Conservation (phyloP, 2,797 vertebrate species). For the Phoebastria nigripes region DNA sequence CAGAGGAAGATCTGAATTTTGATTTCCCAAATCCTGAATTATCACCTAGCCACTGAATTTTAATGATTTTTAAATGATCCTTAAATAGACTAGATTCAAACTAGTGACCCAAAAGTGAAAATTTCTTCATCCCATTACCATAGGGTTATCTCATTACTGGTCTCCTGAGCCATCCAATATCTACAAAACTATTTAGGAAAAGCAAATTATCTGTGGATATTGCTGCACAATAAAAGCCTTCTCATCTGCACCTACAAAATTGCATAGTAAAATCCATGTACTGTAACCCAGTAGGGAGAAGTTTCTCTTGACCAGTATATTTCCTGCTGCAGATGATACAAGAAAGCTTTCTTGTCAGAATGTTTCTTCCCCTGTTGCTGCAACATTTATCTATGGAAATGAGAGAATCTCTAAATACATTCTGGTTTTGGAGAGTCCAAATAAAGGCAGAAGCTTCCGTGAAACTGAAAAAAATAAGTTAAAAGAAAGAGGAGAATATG, state of each 20-base stretch:
- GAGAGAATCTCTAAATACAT: background rate
- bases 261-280: conserved; percentile 9
- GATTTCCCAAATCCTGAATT: background rate
- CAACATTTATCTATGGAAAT: background rate
- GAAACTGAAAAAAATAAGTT: background rate
- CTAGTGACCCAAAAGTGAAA: background rate
- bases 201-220: background rate
- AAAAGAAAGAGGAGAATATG: background rate
- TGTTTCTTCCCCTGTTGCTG: background rate
- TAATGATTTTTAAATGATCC: background rate
- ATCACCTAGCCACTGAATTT: background rate
- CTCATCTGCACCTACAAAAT: background rate
- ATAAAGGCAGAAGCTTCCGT: background rate
- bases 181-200: background rate
- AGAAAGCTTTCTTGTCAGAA: background rate
- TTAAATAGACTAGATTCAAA: background rate
- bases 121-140: background rate
- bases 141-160: background rate
- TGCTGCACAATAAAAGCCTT: background rate
- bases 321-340: background rate
- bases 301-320: background rate
- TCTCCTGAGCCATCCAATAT: background rate
- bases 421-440: background rate
- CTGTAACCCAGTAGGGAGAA: background rate
- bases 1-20: background rate